Conservation (phyloP, 2,888 invertebrate species). For the Poecilus cupreus region DNA sequence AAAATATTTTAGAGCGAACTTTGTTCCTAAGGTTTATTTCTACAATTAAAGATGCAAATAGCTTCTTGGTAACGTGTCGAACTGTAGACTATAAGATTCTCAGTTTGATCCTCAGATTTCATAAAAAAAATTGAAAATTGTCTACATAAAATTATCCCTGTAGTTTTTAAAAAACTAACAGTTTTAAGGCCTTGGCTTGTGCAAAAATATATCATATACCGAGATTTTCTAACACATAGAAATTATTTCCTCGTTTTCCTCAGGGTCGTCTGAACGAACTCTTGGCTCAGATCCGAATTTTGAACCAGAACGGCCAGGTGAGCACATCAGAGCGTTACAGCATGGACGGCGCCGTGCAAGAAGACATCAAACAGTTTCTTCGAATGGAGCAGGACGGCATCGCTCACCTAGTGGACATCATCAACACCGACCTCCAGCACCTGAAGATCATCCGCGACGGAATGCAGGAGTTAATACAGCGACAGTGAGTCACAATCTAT, state of each 20-base stretch:
- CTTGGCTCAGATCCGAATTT: conserved; percentile 89
- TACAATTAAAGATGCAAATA: too few relatives aligned
- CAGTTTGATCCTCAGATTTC: too few relatives aligned
- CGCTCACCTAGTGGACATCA: conserved; percentile 87
- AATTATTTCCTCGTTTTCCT: conserved; percentile 61
- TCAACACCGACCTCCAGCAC: conserved; percentile 86
- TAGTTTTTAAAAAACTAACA: too few relatives aligned
- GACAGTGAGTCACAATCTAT: conserved; percentile 2
- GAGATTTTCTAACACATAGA: neutral
- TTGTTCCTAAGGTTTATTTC: too few relatives aligned
- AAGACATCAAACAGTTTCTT: conserved; percentile 85
- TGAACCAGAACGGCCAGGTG: conserved; percentile 75
- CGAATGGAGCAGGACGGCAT: conserved; percentile 92
- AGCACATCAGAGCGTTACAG: conserved; percentile 83
- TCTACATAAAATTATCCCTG: too few relatives aligned
- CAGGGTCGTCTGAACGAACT: conserved; percentile 93
- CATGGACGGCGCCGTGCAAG: conserved; percentile 83
- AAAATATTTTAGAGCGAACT: too few relatives aligned
- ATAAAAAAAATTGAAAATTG: too few relatives aligned
- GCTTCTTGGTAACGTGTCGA: too few relatives aligned
- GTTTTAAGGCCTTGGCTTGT: too few relatives aligned
- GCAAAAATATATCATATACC: too few relatives aligned
- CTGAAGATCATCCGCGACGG: conserved; percentile 87
- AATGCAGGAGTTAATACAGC: conserved; percentile 78
- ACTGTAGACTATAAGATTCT: too few relatives aligned